A percentile compares a stretch with the other conserved stretches of the same genome.
phyloP scores from a whole-genome alignment of 2,888 invertebrate genomes.

The Nebria brevicollis region DNA sequence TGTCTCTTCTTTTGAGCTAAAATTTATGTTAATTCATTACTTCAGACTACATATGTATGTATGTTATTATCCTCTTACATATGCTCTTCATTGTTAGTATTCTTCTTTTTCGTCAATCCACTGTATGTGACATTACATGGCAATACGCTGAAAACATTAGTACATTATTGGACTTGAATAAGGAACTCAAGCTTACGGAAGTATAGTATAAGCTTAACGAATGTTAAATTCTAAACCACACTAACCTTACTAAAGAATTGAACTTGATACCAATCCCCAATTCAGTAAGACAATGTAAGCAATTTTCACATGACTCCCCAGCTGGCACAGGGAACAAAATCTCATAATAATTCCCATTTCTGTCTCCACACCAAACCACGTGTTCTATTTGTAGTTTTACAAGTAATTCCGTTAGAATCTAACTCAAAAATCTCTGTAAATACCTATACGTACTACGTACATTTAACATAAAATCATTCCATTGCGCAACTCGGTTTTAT shows the following conservation, averaged over 20 bases:
- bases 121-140: conserved; percentile 71
- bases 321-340: conserved; percentile 76
- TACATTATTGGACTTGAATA: neutral
- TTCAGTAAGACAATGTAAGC: conserved; percentile 77
- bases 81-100: conserved; percentile 48
- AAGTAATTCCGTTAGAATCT: conserved; percentile 76
- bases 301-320: conserved; percentile 78
- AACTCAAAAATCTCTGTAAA: conserved; percentile 44
- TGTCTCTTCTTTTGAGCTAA: conserved; percentile 64
- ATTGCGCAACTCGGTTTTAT: too few species aligned
- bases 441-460: too few species aligned
- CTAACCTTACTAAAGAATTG: conserved; percentile 75
- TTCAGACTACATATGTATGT: neutral
- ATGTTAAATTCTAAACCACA: too few species aligned
- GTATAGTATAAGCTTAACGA: neutral
- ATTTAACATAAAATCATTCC: too few species aligned
- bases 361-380: conserved; percentile 76
- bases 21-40: neutral
- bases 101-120: conserved; percentile 53
- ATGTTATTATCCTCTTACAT: conserved; percentile 27
- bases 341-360: conserved; percentile 74
- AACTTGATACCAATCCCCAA: conserved; percentile 75
- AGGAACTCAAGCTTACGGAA: neutral
- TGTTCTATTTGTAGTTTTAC: conserved; percentile 75
- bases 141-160: conserved; percentile 65